These are phyloP conservation scores for Pachypeltis micranthus DNA, from an alignment of 1,140 invertebrate species.

Conservation along the genomic window DNA sequence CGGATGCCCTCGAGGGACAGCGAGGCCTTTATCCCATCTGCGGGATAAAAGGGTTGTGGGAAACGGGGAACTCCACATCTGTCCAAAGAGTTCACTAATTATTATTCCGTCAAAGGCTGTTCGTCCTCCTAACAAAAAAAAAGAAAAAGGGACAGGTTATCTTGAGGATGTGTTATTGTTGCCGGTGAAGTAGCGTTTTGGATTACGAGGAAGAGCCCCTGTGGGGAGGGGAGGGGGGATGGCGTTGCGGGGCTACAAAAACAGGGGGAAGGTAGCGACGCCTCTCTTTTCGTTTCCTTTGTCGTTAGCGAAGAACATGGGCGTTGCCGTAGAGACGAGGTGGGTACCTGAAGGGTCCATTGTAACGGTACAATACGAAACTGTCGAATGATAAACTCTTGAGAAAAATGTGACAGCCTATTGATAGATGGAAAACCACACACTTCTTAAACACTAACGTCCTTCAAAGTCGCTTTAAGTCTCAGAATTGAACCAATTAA, in stretches of 20 bases:
- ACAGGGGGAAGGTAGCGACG: neutral
- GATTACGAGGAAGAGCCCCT: too few relatives aligned
- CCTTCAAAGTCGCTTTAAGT: too few relatives aligned
- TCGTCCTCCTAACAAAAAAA: too few relatives aligned
- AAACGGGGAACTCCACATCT: neutral
- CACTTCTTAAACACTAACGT: too few relatives aligned
- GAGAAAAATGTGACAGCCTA: too few relatives aligned
- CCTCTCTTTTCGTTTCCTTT: constrained; percentile 4
- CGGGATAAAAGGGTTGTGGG: neutral
- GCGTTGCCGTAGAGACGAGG: too few relatives aligned
- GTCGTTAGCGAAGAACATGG: neutral
- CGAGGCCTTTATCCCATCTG: neutral
- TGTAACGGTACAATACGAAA: too few relatives aligned
- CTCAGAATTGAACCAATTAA: too few relatives aligned
- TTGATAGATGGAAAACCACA: too few relatives aligned
- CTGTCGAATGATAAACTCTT: too few relatives aligned
- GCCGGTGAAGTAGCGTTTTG: neutral
- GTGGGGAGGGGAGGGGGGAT: neutral
- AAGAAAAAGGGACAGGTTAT: constrained; percentile 1
- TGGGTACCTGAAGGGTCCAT: too few relatives aligned
- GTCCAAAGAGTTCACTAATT: constrained; percentile 6
- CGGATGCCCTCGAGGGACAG: too few relatives aligned
- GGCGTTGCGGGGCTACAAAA: neutral
- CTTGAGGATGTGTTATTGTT: constrained; percentile 1
- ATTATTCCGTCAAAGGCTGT: neutral